These are phyloP conservation scores for Pagetopsis macropterus DNA, from an alignment of 2,797 vertebrate species.

Conservation along the genomic window DNA sequence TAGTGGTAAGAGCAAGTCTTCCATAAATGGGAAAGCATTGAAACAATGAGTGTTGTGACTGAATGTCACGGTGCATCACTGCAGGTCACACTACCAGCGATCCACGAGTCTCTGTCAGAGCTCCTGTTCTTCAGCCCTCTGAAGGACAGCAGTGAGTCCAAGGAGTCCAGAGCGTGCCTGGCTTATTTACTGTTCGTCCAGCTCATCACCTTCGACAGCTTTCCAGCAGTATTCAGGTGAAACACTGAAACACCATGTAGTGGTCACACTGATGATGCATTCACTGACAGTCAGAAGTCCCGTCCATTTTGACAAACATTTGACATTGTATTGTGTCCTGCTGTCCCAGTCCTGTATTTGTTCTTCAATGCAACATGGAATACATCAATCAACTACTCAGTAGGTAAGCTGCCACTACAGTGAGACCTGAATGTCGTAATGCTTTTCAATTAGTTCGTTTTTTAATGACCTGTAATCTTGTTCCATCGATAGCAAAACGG, in stretches of 20 bases:
- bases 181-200: constrained; percentile 95
- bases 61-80: neutral
- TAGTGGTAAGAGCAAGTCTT: constrained; percentile 83
- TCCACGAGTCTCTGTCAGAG: constrained; percentile 74
- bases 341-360: constrained; percentile 88
- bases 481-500: constrained; percentile 86
- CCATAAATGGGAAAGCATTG: neutral
- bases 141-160: constrained; percentile 73
- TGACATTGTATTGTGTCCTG: constrained; percentile 6
- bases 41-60: neutral
- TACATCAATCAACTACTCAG: constrained; percentile 87
- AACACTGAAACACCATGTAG: neutral
- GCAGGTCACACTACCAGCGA: constrained; percentile 72
- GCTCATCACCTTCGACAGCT: constrained; percentile 84
- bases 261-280: neutral
- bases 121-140: constrained; percentile 77
- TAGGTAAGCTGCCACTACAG: constrained; percentile 82
- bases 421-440: neutral
- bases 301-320: neutral
- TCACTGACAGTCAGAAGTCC: neutral
- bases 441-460: neutral
- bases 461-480: neutral
- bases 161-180: constrained; percentile 89
- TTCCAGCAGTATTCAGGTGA: constrained; percentile 93
- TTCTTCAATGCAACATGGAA: constrained; percentile 91